Evolutionary conservation across 92 coral and sea anemone species (phyloP), one percentile per base, ranked within the genome.

Genomic region (Anthopleura xanthogrammica): DNA sequence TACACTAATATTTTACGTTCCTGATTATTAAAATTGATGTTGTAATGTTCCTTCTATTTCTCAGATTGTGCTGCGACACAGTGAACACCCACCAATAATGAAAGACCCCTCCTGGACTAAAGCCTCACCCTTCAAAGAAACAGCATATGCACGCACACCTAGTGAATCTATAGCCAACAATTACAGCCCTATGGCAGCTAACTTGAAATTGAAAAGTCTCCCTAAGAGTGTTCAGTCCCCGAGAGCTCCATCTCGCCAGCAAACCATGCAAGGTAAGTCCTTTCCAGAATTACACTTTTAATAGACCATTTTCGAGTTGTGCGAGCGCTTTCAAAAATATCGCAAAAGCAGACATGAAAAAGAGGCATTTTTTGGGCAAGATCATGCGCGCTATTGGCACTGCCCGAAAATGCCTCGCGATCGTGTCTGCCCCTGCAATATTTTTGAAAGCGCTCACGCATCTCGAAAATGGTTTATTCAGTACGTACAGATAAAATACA

Each of bases 81-180:
- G 99, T 78, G 98, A 97, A 62, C 95, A 97, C 76, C 99, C 99
- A 39, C 99, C 99, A 4, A 97, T 97, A 62, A 97, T 97, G 99
- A 97, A 95, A 79, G 99, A 97, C 82, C 92, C 96, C 22, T 94
- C 98, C 52, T 97, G 99, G 99, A 97, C 99, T 3, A 88, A 89
- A 79, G 99, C 99, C 3, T 94, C 99, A 52, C 98, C 99, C 24
- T 97, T 94, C 82, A 97, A 97, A 79, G 99, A 97, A 84, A 97
- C 99, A 40, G 93, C 95, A 52, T 79, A 86, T 88, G 98, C 98
- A 79, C 88, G 99, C 82, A 97, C 99, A 14, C 99, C 99, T n/a
- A 97, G 99, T 88, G 99, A 97, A 89, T 97, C 99, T 16, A 97
- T 97, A 73, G 99, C 98, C 19, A 97, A 97, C 79, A 97, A 97